Evolutionary conservation across 2,888 invertebrate species (phyloP), one percentile per base, ranked within the genome.

Genomic region (Arrhopalites spinosus): DNA sequence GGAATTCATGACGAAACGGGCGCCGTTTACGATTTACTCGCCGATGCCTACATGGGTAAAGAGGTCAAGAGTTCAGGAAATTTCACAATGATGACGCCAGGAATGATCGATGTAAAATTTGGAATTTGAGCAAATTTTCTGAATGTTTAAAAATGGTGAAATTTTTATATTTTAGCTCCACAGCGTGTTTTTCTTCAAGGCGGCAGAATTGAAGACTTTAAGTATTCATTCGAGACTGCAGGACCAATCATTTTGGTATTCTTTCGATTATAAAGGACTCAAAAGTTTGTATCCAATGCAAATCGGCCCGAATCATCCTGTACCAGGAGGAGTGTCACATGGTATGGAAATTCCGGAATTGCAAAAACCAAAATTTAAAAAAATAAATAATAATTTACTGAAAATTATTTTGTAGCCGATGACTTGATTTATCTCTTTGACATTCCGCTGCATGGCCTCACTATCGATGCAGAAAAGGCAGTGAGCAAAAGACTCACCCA

Each of bases 401-500:
- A 56, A 56, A n/a, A n/a, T n/a, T n/a, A n/a, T n/a, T n/a, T n/a
- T 56, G n/a, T 56, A 20, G 56, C 56, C 7, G 23, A 56, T 56
- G 90, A 90, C 77, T 86, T 89, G 43, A 86, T 89, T 20, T 88
- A 90, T 81, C 81, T 90, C 20, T 90, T 89, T 83, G 83, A 78
- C 27, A 84, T 84, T 53, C 84, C 84, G 1, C 61, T 13, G 17
- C 63, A 25, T n/a, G 75, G 43, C 15, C 47, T 45, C 29, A 15
- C 56, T 11, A 63, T 67, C 25, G 1, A 81, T 0, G 85, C 84
- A 23, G 82, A 81, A 20, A 59, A 2, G 2, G 86, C 86, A 1
- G 84, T 88, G 69, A 86, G 88, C 0, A 85, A 86, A 59, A 85
- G 85, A 77, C 86, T 89, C 86, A 85, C 88, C 2, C 81, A 84